phyloP scores from a whole-genome alignment of 2,888 invertebrate genomes.

The Cryptophagus acutangulus region DNA sequence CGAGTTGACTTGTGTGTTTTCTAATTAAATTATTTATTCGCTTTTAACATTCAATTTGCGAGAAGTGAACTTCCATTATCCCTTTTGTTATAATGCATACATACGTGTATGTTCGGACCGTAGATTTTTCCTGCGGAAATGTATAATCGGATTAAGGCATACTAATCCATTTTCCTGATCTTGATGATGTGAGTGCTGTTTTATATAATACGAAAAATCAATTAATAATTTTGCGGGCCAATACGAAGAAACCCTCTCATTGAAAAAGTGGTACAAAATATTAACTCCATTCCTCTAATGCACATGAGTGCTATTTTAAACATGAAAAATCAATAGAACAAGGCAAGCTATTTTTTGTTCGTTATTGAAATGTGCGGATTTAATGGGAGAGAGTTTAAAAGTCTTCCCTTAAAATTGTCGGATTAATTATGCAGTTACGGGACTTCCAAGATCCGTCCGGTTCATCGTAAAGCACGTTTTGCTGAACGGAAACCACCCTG shows the following conservation, averaged over 20 bases:
- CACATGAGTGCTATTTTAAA: no score
- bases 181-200: no score
- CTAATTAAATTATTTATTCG: conserved; percentile 38
- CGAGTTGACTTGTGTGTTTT: conserved; percentile 41
- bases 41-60: conserved; percentile 9
- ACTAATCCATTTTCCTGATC: no score
- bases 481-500: conserved; percentile 8
- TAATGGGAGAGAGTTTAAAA: no score
- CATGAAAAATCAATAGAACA: no score
- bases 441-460: conserved; percentile 9
- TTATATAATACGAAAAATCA: no score
- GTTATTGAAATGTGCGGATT: no score
- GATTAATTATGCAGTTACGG: conserved; percentile 9
- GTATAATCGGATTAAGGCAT: not conserved
- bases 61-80: conserved; percentile 5
- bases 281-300: no score
- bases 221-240: no score
- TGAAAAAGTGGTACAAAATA: no score
- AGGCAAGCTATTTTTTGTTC: no score
- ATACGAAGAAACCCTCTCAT: no score
- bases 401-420: conserved; percentile 9
- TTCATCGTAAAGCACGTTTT: conserved; percentile 9
- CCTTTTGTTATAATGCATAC: conserved; percentile 1
- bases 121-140: not conserved
- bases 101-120: not conserved